These are phyloP conservation scores for Styela plicata DNA, from an alignment of 23 tunicate genomes.

Conservation along the genomic window DNA sequence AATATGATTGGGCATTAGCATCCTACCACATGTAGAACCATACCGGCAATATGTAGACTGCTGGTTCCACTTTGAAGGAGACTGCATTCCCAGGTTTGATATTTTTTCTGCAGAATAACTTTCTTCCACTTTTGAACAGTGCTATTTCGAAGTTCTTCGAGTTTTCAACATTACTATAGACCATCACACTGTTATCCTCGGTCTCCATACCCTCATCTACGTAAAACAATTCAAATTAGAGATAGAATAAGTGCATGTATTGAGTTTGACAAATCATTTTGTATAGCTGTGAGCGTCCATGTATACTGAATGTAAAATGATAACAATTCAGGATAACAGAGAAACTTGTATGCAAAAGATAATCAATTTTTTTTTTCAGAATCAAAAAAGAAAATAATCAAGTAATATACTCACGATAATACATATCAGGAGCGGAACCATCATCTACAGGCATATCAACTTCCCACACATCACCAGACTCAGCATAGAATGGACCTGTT, in stretches of 20 bases:
- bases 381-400: no score
- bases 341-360: no score
- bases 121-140: slow-evolving; percentile 56
- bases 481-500: slow-evolving; percentile 76
- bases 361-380: no score
- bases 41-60: slow-evolving; percentile 42
- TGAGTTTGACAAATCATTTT: no score
- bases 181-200: slow-evolving; percentile 71
- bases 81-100: slow-evolving; percentile 66
- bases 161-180: slow-evolving; percentile 60
- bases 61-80: slow-evolving; percentile 32
- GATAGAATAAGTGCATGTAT: no score
- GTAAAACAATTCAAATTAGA: no score
- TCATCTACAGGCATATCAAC: slow-evolving; percentile 59
- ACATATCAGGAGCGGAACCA: slow-evolving; percentile 81
- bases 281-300: no score
- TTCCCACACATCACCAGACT: slow-evolving; percentile 85
- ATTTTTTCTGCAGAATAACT: slow-evolving; percentile 52
- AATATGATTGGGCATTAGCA: neutral
- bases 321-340: no score
- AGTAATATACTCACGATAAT: slow-evolving; percentile 70
- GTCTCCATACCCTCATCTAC: slow-evolving; percentile 92
- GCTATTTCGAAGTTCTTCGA: slow-evolving; percentile 60
- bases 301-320: no score
- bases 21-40: neutral